Evolutionary conservation across 2,797 vertebrate species (phyloP), one percentile per base, ranked within the genome.

Genomic region (Chromis chromis): DNA sequence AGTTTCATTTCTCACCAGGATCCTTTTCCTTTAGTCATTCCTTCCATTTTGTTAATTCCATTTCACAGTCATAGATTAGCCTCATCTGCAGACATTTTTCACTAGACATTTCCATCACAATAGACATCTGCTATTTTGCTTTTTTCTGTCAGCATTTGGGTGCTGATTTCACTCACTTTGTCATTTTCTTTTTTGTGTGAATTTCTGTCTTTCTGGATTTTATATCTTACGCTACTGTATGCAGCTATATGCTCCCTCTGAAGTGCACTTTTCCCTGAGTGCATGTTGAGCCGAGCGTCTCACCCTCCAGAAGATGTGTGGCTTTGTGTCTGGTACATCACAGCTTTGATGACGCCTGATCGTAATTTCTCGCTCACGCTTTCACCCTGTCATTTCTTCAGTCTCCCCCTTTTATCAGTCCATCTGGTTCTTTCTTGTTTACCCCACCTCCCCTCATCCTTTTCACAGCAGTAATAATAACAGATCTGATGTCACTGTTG

Each of bases 401-500:
- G 11, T 67, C 69, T 60, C 21, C 14, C 13, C 19, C 24, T 71
- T 72, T 48, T 58, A 67, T 78, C 36, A 4, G 44, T 81, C 70
- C 63, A 67, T 70, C 81, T 81, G 78, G 54, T 48, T 66, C 64
- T 59, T 63, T 64, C 59, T 71, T 63, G 17, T 68, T 70, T 52
- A 25, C 52, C 42, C 64, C 65, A 2, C 39, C 79, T 70, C 48
- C 62, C 61, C 16, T 31, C 72, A 25, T 78, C 76, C 59, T 76
- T 40, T 71, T 78, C 68, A 40, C 78, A 53, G 77, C 73, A 72
- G 66, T 48, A 21, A 74, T 79, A 74, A 78, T 79, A 79, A 76
- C 65, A 55, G 61, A 77, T 75, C 52, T 90, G 84, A 92, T 87
- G 86, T 87, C 78, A 87, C 55, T 0, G 85, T 90, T 89, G 76